Evolutionary conservation across 2,113 vertebrate genomes (phyloP).

Genomic region (Tauraco erythrolophus): DNA sequence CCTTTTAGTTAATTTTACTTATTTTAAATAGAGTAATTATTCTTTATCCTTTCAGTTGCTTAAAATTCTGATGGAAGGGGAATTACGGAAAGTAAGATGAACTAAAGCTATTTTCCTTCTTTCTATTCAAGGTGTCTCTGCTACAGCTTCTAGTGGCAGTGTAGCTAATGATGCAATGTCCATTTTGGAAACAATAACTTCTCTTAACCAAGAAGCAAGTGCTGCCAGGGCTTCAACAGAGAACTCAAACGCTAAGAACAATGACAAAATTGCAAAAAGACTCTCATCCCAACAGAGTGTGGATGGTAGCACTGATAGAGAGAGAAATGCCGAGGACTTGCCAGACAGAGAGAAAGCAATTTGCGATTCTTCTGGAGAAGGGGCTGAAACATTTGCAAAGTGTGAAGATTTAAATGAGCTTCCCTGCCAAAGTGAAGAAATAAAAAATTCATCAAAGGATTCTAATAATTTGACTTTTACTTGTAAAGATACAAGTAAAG

Average conservation of each 20-base stretch:
- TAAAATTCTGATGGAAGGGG: background rate
- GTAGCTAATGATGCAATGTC: constrained; percentile 88
- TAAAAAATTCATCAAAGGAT: constrained; percentile 72
- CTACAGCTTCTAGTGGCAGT: constrained; percentile 69
- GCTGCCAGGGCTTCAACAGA: constrained; percentile 81
- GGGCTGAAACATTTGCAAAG: constrained; percentile 69
- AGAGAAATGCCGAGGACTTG: constrained; percentile 68
- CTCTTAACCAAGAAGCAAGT: constrained; percentile 92
- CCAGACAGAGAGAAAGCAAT: constrained; percentile 75
- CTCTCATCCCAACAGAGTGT: constrained; percentile 65
- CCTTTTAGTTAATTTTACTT: background rate
- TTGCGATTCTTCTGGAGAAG: constrained; percentile 71
- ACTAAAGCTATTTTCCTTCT: background rate
- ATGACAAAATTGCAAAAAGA: constrained; percentile 73
- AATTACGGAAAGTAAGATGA: rapidly evolving
- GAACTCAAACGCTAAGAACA: constrained; percentile 63
- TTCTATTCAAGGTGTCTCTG: constrained; percentile 69
- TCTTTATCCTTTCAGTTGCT: background rate
- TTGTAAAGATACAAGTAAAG: constrained; percentile 73
- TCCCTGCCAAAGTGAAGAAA: constrained; percentile 72
- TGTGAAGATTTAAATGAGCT: constrained; percentile 74
- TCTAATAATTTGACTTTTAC: constrained; percentile 9
- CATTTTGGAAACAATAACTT: constrained; percentile 91
- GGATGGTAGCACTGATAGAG: constrained; percentile 74
- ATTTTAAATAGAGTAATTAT: background rate